Conservation (phyloP, 2,113 vertebrate genomes). For the Mastomys natalensis region DNA sequence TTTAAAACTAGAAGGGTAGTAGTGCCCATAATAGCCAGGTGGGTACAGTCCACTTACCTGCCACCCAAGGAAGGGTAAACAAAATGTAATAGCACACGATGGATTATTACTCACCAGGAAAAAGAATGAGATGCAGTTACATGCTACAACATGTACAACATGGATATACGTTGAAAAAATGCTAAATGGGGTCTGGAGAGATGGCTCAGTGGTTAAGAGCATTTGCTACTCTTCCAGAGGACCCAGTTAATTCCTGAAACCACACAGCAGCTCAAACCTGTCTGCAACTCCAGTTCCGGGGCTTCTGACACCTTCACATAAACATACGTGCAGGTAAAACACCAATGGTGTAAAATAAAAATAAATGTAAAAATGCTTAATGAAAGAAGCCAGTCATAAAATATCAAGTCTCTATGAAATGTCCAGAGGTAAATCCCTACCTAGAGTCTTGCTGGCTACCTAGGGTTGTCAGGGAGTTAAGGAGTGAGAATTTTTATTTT, state of each 20-base stretch:
- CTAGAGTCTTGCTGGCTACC: not conserved
- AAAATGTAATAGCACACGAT: no score
- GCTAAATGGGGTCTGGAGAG: not conserved
- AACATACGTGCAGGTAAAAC: not conserved
- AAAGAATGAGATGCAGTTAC: not conserved
- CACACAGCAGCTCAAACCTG: not conserved
- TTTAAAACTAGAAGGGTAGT: not conserved
- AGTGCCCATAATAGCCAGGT: not conserved
- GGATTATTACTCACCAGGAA: not conserved
- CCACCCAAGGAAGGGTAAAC: no score
- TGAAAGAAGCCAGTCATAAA: not conserved
- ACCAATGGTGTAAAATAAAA: not conserved
- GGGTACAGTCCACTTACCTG: not conserved
- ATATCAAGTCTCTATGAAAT: not conserved
- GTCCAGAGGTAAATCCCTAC: not conserved
- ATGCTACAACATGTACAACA: not conserved
- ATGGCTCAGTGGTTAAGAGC: not conserved
- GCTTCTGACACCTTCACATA: not conserved
- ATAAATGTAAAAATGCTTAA: not conserved
- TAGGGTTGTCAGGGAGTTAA: not conserved
- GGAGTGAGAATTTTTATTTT: not conserved
- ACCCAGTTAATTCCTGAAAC: not conserved
- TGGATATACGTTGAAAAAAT: not conserved
- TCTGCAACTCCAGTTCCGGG: not conserved
- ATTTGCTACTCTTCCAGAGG: not conserved